A percentile compares a stretch with the other conserved stretches of the same genome.
These are phyloP conservation scores for Hemicentrotus pulcherrimus DNA, from an alignment of 35 echinoderm and acorn worm genomes.

Conservation along the genomic window DNA sequence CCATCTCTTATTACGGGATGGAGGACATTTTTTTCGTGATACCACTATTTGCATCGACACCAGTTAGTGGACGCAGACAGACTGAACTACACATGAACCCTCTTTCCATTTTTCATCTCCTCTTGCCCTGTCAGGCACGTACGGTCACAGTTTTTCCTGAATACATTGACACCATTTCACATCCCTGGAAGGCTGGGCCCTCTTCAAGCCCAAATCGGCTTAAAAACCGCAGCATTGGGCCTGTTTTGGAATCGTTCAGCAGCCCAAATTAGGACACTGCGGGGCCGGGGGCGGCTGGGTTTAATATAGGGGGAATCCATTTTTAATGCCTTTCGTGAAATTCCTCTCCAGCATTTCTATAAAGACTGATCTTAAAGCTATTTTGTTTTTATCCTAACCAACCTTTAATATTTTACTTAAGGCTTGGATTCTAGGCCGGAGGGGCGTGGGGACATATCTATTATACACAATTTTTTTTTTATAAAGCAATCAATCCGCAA, in stretches of 20 bases:
- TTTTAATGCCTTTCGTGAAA: too few relatives aligned
- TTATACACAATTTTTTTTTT: too few relatives aligned
- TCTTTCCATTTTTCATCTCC: conserved; percentile 1
- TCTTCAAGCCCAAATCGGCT: background rate
- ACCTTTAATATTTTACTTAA: too few relatives aligned
- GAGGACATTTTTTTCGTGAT: background rate
- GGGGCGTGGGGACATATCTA: too few relatives aligned
- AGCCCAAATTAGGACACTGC: background rate
- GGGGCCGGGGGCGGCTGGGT: too few relatives aligned
- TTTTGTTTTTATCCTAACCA: too few relatives aligned
- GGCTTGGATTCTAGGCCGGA: too few relatives aligned
- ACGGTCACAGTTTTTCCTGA: conserved; percentile 1
- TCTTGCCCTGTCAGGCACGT: background rate
- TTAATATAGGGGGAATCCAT: too few relatives aligned
- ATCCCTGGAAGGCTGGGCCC: background rate
- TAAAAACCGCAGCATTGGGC: background rate
- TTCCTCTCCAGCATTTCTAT: too few relatives aligned
- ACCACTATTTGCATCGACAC: background rate
- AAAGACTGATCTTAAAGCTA: too few relatives aligned
- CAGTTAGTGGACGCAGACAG: background rate
- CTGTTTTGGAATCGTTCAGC: background rate
- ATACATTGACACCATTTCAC: conserved; percentile 1
- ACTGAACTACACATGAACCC: background rate
- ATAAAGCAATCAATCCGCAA: too few relatives aligned
- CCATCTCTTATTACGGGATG: background rate